phyloP scores from a whole-genome alignment of 2,888 invertebrate species.

The Agriopis leucophaearia region DNA sequence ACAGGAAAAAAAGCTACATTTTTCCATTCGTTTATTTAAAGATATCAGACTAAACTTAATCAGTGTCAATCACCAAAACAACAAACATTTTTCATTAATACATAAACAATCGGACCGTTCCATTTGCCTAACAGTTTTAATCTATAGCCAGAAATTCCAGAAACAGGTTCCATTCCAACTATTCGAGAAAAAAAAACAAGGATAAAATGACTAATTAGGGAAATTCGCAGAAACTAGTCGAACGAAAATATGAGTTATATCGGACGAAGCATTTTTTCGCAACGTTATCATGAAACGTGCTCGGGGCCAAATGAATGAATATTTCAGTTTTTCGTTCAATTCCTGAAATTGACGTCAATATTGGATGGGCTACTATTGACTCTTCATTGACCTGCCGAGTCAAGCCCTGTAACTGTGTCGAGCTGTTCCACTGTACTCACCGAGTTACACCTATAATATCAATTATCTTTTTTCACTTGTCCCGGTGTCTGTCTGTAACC shows the following conservation, averaged over 20 bases:
- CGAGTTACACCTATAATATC: not conserved
- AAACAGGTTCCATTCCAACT: slow-evolving; percentile 3
- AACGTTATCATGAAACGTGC: slow-evolving; percentile 12
- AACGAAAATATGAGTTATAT: slow-evolving; percentile 13
- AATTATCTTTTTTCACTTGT: too few species aligned
- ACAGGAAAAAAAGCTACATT: too few species aligned
- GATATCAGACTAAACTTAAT: not conserved
- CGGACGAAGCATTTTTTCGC: slow-evolving; percentile 9
- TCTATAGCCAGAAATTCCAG: slow-evolving; percentile 20
- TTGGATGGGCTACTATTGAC: slow-evolving; percentile 17
- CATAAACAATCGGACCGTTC: slow-evolving; percentile 10
- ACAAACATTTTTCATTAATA: slow-evolving; percentile 7
- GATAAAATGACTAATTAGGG: not conserved
- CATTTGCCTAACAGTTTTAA: slow-evolving; percentile 16
- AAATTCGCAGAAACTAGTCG: slow-evolving; percentile 19
- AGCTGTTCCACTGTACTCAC: not conserved
- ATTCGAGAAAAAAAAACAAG: slow-evolving; percentile 10
- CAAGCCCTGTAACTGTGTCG: not conserved
- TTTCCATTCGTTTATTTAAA: not conserved
- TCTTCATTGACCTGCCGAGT: slow-evolving; percentile 7
- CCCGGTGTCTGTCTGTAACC: too few species aligned
- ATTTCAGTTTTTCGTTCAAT: slow-evolving; percentile 20
- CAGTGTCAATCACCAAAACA: not conserved
- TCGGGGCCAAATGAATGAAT: slow-evolving; percentile 15
- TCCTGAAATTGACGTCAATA: slow-evolving; percentile 14